Conservation (phyloP, 2,888 invertebrate genomes). For the Lamellibrachia columna region DNA sequence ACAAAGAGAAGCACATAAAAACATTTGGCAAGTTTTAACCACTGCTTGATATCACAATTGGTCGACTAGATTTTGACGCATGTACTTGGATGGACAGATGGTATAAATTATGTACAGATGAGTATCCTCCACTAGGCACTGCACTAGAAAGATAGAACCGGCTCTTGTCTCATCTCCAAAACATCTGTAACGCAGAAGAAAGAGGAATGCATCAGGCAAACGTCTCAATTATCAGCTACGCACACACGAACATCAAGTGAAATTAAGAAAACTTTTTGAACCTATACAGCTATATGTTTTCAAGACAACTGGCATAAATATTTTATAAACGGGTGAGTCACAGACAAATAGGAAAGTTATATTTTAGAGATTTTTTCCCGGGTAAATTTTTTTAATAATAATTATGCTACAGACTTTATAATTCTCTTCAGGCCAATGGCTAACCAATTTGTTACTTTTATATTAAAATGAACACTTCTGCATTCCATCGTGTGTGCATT, state of each 20-base stretch:
- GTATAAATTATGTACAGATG: constrained; percentile 9
- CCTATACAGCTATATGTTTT: not conserved
- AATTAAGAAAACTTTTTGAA: not conserved
- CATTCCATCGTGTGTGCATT: too few species aligned
- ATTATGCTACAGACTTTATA: not conserved
- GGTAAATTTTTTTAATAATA: too few species aligned
- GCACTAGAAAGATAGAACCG: not conserved
- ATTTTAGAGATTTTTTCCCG: too few species aligned
- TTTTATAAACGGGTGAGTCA: not conserved
- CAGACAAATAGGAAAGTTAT: too few species aligned
- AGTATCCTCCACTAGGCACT: not conserved
- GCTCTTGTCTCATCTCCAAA: constrained; percentile 10
- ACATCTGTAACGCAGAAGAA: not conserved
- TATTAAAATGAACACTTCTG: too few species aligned
- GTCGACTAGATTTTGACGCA: not conserved
- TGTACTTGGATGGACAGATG: not conserved
- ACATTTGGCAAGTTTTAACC: not conserved
- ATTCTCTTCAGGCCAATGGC: too few species aligned
- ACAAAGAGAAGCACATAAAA: not conserved
- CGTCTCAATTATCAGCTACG: not conserved
- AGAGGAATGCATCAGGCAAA: not conserved
- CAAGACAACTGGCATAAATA: not conserved
- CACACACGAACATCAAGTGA: not conserved
- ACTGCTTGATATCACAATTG: not conserved
- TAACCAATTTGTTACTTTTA: too few species aligned